phyloP scores from a whole-genome alignment of 2,888 invertebrate genomes.

The Netelia fuscicornis region DNA sequence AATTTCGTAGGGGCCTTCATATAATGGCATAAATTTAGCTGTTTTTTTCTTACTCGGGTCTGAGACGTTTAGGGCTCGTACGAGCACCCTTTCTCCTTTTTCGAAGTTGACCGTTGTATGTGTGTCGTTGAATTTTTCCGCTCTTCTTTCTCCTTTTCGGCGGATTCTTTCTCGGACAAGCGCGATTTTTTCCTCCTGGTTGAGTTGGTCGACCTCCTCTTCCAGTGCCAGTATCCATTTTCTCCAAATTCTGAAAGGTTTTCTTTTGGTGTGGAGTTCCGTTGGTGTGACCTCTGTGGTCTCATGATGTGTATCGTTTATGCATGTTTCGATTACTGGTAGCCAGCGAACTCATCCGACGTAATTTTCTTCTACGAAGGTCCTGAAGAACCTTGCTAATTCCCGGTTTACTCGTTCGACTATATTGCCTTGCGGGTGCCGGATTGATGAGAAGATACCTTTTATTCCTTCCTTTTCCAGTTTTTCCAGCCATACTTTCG shows the following conservation, averaged over 20 bases:
- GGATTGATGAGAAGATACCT: not conserved
- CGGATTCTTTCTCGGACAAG: not conserved
- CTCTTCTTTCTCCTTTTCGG: not conserved
- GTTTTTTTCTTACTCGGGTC: no score
- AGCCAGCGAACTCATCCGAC: not conserved
- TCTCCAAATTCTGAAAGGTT: not conserved
- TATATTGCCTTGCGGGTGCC: slow-evolving; percentile 16
- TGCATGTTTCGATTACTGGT: not conserved
- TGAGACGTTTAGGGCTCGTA: no score
- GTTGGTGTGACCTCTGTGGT: no score
- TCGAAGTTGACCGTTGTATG: not conserved
- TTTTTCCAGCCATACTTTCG: not conserved
- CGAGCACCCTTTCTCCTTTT: no score
- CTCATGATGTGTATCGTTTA: not conserved
- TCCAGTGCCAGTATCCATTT: not conserved
- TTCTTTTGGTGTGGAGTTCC: not conserved
- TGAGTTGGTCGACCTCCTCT: not conserved
- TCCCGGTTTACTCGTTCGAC: slow-evolving; percentile 20
- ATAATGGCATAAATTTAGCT: no score
- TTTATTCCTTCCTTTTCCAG: not conserved
- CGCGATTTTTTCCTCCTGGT: not conserved
- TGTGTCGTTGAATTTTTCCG: not conserved
- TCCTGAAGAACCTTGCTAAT: slow-evolving; percentile 5
- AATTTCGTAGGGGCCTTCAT: no score
- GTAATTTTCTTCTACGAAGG: not conserved